Conservation (phyloP, 1,140 invertebrate genomes). For the Drepana arcuata region DNA sequence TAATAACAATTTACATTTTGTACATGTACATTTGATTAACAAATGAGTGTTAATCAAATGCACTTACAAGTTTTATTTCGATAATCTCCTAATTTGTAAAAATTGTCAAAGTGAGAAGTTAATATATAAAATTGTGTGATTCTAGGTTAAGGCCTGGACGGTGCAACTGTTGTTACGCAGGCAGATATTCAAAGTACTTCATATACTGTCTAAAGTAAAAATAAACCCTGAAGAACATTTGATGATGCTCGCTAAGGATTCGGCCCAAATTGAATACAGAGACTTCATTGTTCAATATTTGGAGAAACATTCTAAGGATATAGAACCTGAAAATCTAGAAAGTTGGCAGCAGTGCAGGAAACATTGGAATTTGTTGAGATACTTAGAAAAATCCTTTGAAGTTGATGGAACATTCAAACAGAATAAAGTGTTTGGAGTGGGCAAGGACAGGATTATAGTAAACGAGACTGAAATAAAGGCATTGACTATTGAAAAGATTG, state of each 20-base stretch:
- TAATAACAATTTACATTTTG: no score
- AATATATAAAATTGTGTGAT: conserved; percentile 5
- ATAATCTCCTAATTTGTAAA: no score
- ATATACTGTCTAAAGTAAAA: conserved; percentile 75
- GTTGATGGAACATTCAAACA: conserved; percentile 61
- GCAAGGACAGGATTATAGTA: conserved; percentile 52
- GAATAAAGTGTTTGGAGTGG: conserved; percentile 64
- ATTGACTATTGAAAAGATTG: conserved; percentile 63
- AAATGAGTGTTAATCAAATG: no score
- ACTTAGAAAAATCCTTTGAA: conserved; percentile 69
- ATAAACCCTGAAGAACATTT: conserved; percentile 73
- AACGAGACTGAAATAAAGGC: conserved; percentile 64
- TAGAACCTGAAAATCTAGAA: conserved; percentile 36
- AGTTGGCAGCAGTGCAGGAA: conserved; percentile 67
- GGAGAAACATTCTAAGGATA: conserved; percentile 53
- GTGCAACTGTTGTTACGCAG: conserved; percentile 73
- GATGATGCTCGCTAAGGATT: conserved; percentile 68
- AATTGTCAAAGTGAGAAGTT: no score
- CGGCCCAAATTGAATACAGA: conserved; percentile 66
- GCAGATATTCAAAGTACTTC: conserved; percentile 76
- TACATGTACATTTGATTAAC: no score
- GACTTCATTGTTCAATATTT: conserved; percentile 76
- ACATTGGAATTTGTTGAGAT: conserved; percentile 73
- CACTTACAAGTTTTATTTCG: no score
- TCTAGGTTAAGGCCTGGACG: conserved; percentile 75